Evolutionary conservation across 2,888 invertebrate genomes (phyloP).

Genomic region (Colletes collaris): DNA sequence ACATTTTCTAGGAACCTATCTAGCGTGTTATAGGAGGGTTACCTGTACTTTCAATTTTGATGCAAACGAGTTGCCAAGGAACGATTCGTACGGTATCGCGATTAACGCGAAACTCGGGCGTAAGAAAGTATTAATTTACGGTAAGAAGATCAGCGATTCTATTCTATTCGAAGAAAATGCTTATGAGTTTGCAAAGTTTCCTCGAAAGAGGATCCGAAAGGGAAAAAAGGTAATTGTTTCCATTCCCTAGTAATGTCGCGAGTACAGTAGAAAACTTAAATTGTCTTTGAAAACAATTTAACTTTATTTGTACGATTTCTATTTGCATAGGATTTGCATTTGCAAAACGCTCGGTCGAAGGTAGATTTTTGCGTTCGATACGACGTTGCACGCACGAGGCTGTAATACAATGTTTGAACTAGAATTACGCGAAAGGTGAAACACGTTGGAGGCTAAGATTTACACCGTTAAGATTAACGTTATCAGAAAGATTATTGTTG

Average conservation of each 20-base stretch:
- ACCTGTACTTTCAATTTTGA: not conserved
- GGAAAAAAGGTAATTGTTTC: constrained; percentile 5
- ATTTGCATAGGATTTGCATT: not conserved
- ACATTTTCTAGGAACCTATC: too few species aligned
- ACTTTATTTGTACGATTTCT: constrained; percentile 12
- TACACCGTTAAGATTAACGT: constrained; percentile 28
- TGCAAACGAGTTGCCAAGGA: constrained; percentile 34
- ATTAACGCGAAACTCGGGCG: constrained; percentile 32
- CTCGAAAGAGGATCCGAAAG: constrained; percentile 3
- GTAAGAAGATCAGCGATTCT: constrained; percentile 1
- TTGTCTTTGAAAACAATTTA: constrained; percentile 26
- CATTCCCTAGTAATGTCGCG: constrained; percentile 11
- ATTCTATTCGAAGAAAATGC: constrained; percentile 2
- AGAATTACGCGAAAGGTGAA: constrained; percentile 19
- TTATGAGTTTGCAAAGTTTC: constrained; percentile 23
- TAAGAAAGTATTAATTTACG: constrained; percentile 26
- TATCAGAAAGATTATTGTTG: constrained; percentile 19
- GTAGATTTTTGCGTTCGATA: not conserved
- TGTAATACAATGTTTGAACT: constrained; percentile 1
- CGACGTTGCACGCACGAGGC: constrained; percentile 3
- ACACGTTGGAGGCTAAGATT: constrained; percentile 13
- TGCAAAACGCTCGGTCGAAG: not conserved
- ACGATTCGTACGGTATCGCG: constrained; percentile 19
- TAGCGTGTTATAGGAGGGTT: too few species aligned
- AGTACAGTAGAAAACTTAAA: constrained; percentile 23